A percentile compares a stretch with the other conserved stretches of the same genome.
phyloP scores from a whole-genome alignment of 2,797 vertebrate species.

The Geotrypetes seraphini region DNA sequence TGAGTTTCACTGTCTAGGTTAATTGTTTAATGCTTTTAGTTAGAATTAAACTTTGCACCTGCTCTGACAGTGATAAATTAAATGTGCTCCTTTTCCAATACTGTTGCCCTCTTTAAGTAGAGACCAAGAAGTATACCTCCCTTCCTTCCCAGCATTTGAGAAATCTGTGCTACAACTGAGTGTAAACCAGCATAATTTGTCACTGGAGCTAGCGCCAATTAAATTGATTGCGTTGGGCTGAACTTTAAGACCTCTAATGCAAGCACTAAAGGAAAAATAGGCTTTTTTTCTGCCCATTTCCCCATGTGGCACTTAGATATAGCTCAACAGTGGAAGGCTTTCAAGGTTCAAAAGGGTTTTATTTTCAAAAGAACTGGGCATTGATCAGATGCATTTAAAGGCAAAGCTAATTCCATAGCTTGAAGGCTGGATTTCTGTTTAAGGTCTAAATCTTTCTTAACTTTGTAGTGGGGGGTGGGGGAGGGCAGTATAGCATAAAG shows the following conservation, averaged over 20 bases:
- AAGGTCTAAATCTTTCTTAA: conserved; percentile 85
- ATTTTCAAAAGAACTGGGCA: conserved; percentile 79
- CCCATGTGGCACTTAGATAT: conserved; percentile 78
- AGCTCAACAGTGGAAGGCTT: conserved; percentile 79
- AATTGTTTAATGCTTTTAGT: conserved; percentile 80
- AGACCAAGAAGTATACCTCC: conserved; percentile 69
- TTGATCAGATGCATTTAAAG: conserved; percentile 79
- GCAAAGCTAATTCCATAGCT: conserved; percentile 73
- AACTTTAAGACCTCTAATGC: conserved; percentile 65
- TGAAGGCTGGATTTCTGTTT: conserved; percentile 77
- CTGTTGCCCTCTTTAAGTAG: conserved; percentile 74
- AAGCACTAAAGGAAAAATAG: conserved; percentile 71
- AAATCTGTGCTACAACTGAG: conserved; percentile 61
- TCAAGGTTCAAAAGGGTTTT: conserved; percentile 92
- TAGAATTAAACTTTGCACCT: conserved; percentile 84
- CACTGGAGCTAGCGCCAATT: conserved; percentile 72
- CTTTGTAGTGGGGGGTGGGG: too few relatives aligned
- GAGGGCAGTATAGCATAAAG: conserved; percentile 63
- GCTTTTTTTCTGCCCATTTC: conserved; percentile 76
- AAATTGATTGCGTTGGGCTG: conserved; percentile 67
- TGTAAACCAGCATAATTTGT: conserved; percentile 91
- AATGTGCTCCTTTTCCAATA: conserved; percentile 73
- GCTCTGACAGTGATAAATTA: conserved; percentile 74
- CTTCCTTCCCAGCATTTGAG: conserved; percentile 60
- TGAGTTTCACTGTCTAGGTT: conserved; percentile 66